Conservation (phyloP, 2,113 vertebrate species). For the Gasterosteus aculeatus region DNA sequence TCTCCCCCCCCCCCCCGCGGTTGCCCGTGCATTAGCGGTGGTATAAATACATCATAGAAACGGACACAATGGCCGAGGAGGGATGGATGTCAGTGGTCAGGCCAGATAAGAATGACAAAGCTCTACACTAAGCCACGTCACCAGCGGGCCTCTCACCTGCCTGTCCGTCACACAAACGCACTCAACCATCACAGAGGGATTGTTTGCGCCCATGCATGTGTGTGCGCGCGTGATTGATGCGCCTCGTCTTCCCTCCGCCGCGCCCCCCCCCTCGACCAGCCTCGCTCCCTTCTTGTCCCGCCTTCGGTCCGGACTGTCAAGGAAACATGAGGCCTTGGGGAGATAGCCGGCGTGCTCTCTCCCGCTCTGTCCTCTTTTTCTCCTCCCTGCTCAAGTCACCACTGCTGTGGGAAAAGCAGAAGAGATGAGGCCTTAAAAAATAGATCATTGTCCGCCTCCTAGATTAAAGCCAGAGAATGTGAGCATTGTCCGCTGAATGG, state of each 20-base stretch:
- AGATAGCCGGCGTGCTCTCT: constrained; percentile 83
- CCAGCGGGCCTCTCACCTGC: constrained; percentile 83
- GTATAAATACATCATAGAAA: constrained; percentile 72
- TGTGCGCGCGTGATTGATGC: constrained; percentile 84
- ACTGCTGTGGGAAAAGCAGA: constrained; percentile 99
- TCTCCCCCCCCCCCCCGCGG: constrained; percentile 5
- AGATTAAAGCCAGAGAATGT: constrained; percentile 99
- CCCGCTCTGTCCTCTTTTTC: constrained; percentile 69
- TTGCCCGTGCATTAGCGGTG: constrained; percentile 58
- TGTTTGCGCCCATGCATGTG: constrained; percentile 65
- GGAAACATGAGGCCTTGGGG: constrained; percentile 89
- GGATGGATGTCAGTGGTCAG: constrained; percentile 68
- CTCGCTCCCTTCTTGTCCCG: constrained; percentile 75
- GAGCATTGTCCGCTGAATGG: constrained; percentile 99
- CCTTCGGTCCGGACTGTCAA: constrained; percentile 85
- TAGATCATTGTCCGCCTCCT: constrained; percentile 99
- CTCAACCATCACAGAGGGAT: constrained; percentile 77
- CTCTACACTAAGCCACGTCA: constrained; percentile 67
- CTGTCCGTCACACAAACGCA: constrained; percentile 72
- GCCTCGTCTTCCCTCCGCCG: constrained; percentile 79
- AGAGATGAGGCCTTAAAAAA: constrained; percentile 98
- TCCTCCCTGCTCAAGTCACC: constrained; percentile 92
- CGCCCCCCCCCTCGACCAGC: background rate
- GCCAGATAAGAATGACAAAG: constrained; percentile 70
- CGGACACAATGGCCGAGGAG: constrained; percentile 65